These are phyloP conservation scores for Epinephelus awoara DNA, from an alignment of 2,797 vertebrate genomes.

Conservation along the genomic window DNA sequence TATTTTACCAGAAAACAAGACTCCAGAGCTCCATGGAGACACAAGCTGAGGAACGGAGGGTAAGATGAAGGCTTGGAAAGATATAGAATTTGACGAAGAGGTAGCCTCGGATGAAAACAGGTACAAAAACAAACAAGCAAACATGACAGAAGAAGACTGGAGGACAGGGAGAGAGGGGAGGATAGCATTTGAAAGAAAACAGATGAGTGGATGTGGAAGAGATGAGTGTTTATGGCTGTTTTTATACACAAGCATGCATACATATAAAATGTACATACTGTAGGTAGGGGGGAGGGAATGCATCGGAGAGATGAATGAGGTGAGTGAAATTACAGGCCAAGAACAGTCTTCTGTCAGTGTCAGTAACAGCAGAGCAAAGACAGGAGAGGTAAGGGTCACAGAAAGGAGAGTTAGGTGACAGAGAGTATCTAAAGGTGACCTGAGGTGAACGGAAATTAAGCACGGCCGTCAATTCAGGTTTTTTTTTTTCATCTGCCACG, in stretches of 20 bases:
- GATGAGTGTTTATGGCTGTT: neutral
- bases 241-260: neutral
- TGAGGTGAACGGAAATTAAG: conserved; percentile 36
- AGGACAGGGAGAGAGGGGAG: neutral
- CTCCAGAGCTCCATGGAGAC: conserved; percentile 46
- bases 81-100: conserved; percentile 19
- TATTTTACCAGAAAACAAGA: conserved; percentile 76
- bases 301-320: conserved; percentile 21
- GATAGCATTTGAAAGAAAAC: conserved; percentile 4
- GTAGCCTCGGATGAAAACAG: neutral
- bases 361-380: conserved; percentile 20
- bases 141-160: neutral
- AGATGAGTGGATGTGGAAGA: neutral
- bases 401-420: conserved; percentile 7
- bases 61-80: conserved; percentile 7
- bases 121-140: neutral
- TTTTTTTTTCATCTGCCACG: neutral
- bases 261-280: neutral
- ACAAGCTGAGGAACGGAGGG: conserved; percentile 14
- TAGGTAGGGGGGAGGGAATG: neutral
- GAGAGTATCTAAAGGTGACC: conserved; percentile 26
- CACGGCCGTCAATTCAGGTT: neutral
- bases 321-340: conserved; percentile 32
- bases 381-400: conserved; percentile 28
- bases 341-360: conserved; percentile 12